Conservation (phyloP, 2,888 invertebrate species). For the Sussaba pulchella region DNA sequence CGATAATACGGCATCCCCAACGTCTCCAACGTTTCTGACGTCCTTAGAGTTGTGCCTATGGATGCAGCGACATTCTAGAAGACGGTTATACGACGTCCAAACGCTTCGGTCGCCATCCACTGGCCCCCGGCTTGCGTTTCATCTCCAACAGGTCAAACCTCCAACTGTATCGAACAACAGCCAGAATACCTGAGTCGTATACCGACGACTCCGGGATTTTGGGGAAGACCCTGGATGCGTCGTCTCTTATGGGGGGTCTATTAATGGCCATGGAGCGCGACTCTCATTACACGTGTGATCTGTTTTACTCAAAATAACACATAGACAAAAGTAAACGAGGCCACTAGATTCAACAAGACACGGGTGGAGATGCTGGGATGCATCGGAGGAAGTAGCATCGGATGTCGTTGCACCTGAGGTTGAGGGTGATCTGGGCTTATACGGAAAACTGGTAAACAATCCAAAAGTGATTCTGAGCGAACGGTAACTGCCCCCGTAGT, state of each 20-base stretch:
- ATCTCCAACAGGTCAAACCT: no score
- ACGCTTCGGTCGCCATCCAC: no score
- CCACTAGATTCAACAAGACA: not conserved
- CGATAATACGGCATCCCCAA: not conserved
- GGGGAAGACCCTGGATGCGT: no score
- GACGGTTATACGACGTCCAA: slow-evolving; percentile 1
- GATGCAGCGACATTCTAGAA: not conserved
- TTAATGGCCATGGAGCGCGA: no score
- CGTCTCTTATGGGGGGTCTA: no score
- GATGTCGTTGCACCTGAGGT: not conserved
- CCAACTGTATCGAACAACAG: no score
- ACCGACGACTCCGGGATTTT: not conserved
- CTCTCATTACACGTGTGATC: no score
- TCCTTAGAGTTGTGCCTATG: slow-evolving; percentile 20
- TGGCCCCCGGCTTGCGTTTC: no score
- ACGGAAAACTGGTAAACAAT: slow-evolving; percentile 38
- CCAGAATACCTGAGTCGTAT: not conserved
- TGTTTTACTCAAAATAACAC: no score
- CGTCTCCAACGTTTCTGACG: not conserved
- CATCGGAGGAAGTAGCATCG: not conserved
- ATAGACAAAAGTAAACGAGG: no score
- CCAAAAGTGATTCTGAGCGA: slow-evolving; percentile 48
- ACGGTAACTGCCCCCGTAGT: slow-evolving; percentile 28
- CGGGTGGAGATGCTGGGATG: not conserved
- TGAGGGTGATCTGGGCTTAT: slow-evolving; percentile 12